Base-by-base conservation (phyloP, 2,797 vertebrate genomes). In the Molossus alvarezi region DNA sequence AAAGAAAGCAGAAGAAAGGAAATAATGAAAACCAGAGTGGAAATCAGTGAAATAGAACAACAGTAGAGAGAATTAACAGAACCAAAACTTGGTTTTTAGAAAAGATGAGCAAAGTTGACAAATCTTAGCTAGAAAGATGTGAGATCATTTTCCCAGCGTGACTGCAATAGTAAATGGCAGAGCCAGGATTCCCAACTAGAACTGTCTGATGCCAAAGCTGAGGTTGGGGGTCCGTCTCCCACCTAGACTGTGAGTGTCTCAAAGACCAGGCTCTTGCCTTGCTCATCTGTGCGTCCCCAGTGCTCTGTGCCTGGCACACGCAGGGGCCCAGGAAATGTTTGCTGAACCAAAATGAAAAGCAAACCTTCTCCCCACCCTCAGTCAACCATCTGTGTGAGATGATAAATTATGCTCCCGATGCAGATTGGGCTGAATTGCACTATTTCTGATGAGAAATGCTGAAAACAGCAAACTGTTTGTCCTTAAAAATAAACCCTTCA, bases 391-490 rank as follows among this genome's bases (percentile, higher is more conserved):
- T 97, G 97, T 91, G 97, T 88, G 94, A 92, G 94, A 95, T 96
- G 97, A 97, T 95, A 96, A 97, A 97, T 97, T 96, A 97, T 94
- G 95, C 97, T 96, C 90, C 97, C 97, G 80, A 90, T 93, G 96
- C 95, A 97, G 97, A 97, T 97, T 41, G 20, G 87, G 97, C 96
- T 97, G 97, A 97, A 94, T 97, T 93, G 97, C 95, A 97, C 96
- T 95, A 96, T 97, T 97, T 97, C 97, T 97, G 97, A 97, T 94
- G 97, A 97, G 96, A 96, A 96, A 95, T 77, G 97, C 97, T 97
- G 97, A 97, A 97, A 97, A 97, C 97, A 97, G 96, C 96, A 97
- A 96, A 97, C 95, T 93, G 97, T 96, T 95, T 85, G 91, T 96
- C 94, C 97, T 98, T 96, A 96, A 97, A 97, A 97, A 97, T 97